Conservation (phyloP, 37 sponge, comb jelly and placozoan species). For the Diacarnus erythraeanus region DNA sequence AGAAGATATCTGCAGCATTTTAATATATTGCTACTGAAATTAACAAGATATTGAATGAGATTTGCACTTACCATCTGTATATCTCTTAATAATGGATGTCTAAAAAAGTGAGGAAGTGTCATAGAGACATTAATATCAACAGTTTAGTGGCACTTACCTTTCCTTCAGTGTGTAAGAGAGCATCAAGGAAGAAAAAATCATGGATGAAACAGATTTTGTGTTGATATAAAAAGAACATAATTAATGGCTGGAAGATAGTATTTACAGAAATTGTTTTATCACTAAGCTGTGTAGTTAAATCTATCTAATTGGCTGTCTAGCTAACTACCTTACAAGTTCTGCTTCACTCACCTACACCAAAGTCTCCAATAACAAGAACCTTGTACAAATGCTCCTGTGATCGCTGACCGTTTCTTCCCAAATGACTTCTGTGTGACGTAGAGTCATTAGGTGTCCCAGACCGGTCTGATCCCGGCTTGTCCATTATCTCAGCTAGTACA, state of each 20-base stretch:
- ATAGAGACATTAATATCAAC: background rate
- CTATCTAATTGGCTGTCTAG: too few species aligned
- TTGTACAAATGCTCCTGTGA: slow-evolving; percentile 82
- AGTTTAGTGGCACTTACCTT: slow-evolving; percentile 1
- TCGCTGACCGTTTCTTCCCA: background rate
- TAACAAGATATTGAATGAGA: background rate
- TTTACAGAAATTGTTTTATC: too few species aligned
- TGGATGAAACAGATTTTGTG: too few species aligned
- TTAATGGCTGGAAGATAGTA: too few species aligned
- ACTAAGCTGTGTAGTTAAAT: too few species aligned
- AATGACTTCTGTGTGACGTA: too few species aligned
- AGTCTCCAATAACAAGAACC: slow-evolving; percentile 92
- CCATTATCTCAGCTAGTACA: too few species aligned
- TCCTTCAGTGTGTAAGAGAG: background rate
- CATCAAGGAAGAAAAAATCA: background rate
- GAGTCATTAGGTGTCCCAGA: too few species aligned
- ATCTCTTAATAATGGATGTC: slow-evolving; percentile 91
- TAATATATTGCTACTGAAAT: background rate
- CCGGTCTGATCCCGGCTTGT: too few species aligned
- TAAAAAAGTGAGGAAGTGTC: background rate
- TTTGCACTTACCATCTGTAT: slow-evolving; percentile 73
- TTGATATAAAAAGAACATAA: too few species aligned
- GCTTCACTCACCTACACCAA: slow-evolving; percentile 80
- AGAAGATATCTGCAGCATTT: slow-evolving; percentile 65
- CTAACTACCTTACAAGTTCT: too few species aligned